A percentile compares a stretch with the other conserved stretches of the same genome.
Evolutionary conservation across 1,140 invertebrate species (phyloP).

Genomic region (Pachyrhynchus sulphureomaculatus): DNA sequence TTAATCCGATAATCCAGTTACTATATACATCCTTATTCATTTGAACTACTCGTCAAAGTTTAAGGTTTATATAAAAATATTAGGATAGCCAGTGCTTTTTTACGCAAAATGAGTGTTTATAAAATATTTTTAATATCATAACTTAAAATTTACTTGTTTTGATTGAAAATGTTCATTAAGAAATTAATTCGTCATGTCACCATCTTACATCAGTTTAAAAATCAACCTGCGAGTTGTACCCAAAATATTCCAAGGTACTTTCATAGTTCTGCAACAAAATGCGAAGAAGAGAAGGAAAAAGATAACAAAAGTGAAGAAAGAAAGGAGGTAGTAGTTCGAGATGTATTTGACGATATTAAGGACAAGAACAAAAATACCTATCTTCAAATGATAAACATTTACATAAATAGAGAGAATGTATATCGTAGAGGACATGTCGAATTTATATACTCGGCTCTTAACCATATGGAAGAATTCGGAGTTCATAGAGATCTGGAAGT

Average conservation of each 20-base stretch:
- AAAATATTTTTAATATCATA: not conserved
- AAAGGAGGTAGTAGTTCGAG: slow-evolving; percentile 13
- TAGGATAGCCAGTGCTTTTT: not conserved
- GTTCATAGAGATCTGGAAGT: slow-evolving; percentile 87
- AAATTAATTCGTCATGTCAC: slow-evolving; percentile 11
- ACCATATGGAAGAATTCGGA: slow-evolving; percentile 86
- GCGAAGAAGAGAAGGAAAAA: too few species aligned
- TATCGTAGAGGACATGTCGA: slow-evolving; percentile 81
- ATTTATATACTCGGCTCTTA: slow-evolving; percentile 88
- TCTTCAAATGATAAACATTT: slow-evolving; percentile 72
- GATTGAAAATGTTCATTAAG: slow-evolving; percentile 19
- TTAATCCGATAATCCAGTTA: too few species aligned
- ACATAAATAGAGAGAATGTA: slow-evolving; percentile 59
- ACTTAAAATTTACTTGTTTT: not conserved
- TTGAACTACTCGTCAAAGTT: not conserved
- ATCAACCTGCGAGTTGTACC: not conserved
- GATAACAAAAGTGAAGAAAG: slow-evolving; percentile 13
- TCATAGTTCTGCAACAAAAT: slow-evolving; percentile 7
- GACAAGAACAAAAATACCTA: slow-evolving; percentile 74
- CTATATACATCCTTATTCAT: too few species aligned
- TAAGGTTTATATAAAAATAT: not conserved
- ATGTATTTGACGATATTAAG: slow-evolving; percentile 56
- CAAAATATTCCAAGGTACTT: slow-evolving; percentile 12
- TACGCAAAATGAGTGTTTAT: not conserved
- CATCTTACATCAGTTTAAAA: slow-evolving; percentile 10